Evolutionary conservation across 2,888 invertebrate species (phyloP).

Genomic region (Enoplolaimus lenunculus): DNA sequence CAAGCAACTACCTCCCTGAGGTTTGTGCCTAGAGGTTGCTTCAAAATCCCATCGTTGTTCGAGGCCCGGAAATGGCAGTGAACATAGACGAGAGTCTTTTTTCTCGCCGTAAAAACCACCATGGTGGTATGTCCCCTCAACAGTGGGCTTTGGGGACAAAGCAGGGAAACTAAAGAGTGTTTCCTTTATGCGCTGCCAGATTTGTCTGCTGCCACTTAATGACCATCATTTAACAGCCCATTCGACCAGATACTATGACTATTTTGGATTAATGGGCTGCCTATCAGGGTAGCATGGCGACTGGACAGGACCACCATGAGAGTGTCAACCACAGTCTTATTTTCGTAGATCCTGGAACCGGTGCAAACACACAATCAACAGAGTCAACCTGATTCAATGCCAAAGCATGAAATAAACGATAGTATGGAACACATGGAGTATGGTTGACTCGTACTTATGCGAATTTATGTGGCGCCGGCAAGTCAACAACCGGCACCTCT

Average conservation of each 20-base stretch:
- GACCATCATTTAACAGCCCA: background rate
- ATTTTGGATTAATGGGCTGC: background rate
- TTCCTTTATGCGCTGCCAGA: too few species aligned
- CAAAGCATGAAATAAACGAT: background rate
- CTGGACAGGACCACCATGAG: background rate
- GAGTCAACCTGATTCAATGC: background rate
- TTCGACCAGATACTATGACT: background rate
- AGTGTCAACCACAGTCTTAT: constrained; percentile 1
- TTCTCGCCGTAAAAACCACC: too few species aligned
- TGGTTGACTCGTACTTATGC: background rate
- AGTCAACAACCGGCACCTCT: background rate
- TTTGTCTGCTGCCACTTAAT: too few species aligned
- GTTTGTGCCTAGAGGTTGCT: too few species aligned
- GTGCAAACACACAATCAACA: background rate
- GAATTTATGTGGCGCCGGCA: background rate
- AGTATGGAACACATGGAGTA: background rate
- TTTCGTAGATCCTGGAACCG: constrained; percentile 7
- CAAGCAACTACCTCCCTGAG: too few species aligned
- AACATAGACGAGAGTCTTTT: too few species aligned
- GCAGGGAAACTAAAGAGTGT: too few species aligned
- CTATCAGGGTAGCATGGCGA: background rate
- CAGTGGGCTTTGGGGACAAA: too few species aligned
- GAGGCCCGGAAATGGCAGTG: too few species aligned
- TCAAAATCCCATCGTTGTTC: too few species aligned
- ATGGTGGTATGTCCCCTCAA: too few species aligned